Evolutionary conservation across 2,888 invertebrate genomes (phyloP).

Genomic region (Oxycera nigricornis): DNA sequence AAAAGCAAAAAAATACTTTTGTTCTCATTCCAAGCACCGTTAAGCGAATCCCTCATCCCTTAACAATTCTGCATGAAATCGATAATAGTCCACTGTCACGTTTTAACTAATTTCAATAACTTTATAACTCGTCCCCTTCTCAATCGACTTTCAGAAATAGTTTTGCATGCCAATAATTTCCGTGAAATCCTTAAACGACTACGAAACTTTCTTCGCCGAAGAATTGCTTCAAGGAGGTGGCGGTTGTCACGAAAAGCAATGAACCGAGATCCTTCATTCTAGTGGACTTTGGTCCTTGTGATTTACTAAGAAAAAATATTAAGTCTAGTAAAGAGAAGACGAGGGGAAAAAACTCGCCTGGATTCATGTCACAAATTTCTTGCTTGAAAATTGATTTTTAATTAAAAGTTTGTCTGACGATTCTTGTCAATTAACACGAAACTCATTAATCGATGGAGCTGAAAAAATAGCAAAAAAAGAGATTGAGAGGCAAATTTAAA

Average conservation of each 20-base stretch:
- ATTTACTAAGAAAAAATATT: not conserved
- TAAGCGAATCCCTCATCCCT: not conserved
- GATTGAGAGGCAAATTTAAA: too few relatives aligned
- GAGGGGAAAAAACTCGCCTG: not conserved
- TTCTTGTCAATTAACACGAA: constrained; percentile 30
- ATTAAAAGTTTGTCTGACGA: constrained; percentile 26
- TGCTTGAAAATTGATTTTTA: constrained; percentile 34
- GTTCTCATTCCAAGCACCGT: not conserved
- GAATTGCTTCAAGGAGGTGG: not conserved
- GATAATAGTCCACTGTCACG: not conserved
- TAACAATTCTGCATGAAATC: not conserved
- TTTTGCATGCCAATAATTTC: constrained; percentile 14
- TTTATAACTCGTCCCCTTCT: not conserved
- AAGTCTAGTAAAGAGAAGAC: not conserved
- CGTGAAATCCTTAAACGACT: not conserved
- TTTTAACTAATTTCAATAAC: constrained; percentile 8
- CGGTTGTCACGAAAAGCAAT: not conserved
- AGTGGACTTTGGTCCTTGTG: constrained; percentile 2
- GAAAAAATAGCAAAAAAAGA: too few relatives aligned
- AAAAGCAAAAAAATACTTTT: not conserved
- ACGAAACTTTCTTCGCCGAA: not conserved
- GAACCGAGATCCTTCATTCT: not conserved
- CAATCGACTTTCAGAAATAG: not conserved
- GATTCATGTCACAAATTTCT: not conserved
- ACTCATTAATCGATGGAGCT: not conserved